Conservation (phyloP, 2,113 vertebrate genomes). For the Alaudala cheleensis region DNA sequence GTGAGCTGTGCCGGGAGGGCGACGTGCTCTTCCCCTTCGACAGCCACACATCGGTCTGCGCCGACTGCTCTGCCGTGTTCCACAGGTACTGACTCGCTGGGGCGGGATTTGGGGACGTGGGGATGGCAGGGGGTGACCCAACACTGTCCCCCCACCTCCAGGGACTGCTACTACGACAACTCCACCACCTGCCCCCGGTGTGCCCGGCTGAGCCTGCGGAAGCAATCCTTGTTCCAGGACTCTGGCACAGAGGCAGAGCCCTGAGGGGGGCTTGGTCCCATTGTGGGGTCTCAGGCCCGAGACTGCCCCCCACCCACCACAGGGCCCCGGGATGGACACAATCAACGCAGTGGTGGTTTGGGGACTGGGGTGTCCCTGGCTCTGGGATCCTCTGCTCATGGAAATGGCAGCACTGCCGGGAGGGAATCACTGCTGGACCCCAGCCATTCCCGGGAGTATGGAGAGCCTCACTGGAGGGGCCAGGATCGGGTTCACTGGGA, state of each 20-base stretch:
- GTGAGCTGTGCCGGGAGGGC: constrained; percentile 96
- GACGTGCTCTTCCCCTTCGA: constrained; percentile 97
- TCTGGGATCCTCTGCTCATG: background rate
- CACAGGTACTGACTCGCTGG: constrained; percentile 79
- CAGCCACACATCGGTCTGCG: constrained; percentile 95
- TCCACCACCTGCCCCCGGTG: constrained; percentile 94
- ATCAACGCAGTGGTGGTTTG: accelerated
- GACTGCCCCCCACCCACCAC: background rate
- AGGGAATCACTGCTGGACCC: background rate
- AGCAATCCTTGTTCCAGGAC: constrained; percentile 79
- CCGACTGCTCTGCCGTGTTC: constrained; percentile 93
- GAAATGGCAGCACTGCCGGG: background rate
- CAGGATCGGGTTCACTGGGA: background rate
- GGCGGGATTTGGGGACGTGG: background rate
- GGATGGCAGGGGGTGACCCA: background rate
- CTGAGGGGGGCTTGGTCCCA: background rate
- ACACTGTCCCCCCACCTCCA: constrained; percentile 12
- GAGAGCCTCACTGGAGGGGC: background rate
- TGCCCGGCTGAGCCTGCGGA: constrained; percentile 86
- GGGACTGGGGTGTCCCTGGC: background rate
- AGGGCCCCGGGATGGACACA: background rate
- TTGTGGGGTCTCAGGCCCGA: background rate
- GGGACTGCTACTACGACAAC: constrained; percentile 99
- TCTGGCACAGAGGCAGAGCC: constrained; percentile 7
- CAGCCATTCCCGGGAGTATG: background rate